phyloP scores from a whole-genome alignment of 2,888 invertebrate species.

The Polydrusus cervinus region DNA sequence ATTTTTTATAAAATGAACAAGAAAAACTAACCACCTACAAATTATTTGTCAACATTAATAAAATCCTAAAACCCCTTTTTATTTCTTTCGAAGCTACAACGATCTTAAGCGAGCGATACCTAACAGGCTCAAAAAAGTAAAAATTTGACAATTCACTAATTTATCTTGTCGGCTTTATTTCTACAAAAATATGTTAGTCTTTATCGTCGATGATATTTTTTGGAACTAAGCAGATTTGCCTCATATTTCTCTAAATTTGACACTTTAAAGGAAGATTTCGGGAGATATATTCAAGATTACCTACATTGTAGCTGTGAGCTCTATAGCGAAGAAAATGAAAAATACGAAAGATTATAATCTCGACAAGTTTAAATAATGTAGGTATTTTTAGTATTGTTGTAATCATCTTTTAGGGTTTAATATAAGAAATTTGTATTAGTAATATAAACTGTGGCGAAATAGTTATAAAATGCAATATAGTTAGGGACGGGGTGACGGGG shows the following conservation, averaged over 20 bases:
- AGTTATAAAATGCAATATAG: background rate
- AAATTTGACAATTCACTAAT: conserved; percentile 58
- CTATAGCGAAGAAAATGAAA: background rate
- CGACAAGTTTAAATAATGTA: conserved; percentile 9
- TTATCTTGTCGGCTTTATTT: conserved; percentile 61
- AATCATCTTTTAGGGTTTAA: too few relatives aligned
- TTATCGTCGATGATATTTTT: conserved; percentile 31
- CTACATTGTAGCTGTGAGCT: conserved; percentile 10
- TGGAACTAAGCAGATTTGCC: conserved; percentile 47
- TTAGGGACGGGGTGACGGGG: too few relatives aligned
- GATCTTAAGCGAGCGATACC: conserved; percentile 21
- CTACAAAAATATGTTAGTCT: conserved; percentile 52
- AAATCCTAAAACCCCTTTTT: conserved; percentile 1
- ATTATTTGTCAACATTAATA: background rate
- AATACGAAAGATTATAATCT: conserved; percentile 27
- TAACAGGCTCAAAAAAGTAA: conserved; percentile 8
- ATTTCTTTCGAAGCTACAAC: conserved; percentile 2
- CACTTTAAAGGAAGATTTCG: conserved; percentile 32
- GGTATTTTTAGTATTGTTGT: too few relatives aligned
- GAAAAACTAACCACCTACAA: too few relatives aligned
- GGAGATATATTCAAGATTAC: conserved; percentile 35
- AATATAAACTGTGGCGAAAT: too few relatives aligned
- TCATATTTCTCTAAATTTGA: conserved; percentile 50
- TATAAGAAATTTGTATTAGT: too few relatives aligned
- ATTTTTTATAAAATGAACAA: too few relatives aligned